Percentiles rank a stretch among this genome's conserved stretches.
Evolutionary conservation across 1,140 invertebrate species (phyloP).

Genomic region (Anoplolepis gracilipes): DNA sequence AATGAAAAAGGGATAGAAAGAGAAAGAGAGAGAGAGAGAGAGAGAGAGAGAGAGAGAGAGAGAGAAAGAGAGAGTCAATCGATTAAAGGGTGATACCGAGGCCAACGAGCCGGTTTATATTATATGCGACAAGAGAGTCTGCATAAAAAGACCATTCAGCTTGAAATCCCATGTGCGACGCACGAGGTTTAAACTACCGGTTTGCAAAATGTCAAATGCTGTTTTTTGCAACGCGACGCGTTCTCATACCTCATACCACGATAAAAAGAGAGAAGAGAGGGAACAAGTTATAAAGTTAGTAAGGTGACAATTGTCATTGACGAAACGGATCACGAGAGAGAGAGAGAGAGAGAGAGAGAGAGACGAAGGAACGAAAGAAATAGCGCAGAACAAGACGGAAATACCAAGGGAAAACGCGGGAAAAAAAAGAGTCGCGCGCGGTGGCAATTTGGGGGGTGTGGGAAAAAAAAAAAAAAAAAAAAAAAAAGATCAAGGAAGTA

Average conservation of each 20-base stretch:
- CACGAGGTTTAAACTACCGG: not conserved
- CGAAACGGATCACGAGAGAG: constrained; percentile 7
- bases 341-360: not conserved
- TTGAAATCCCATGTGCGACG: not conserved
- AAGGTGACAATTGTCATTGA: not conserved
- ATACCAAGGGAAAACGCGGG: not conserved
- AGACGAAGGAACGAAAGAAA: no score
- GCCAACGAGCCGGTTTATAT: not conserved
- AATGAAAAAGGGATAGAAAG: not conserved
- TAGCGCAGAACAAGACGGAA: not conserved
- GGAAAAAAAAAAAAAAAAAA: not conserved
- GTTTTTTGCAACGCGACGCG: not conserved
- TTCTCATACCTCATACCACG: not conserved
- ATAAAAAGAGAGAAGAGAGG: not conserved
- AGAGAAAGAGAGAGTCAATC: not conserved
- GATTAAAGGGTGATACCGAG: constrained; percentile 31
- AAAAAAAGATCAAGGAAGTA: not conserved
- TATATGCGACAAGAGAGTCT: not conserved
- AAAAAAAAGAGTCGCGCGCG: constrained; percentile 4
- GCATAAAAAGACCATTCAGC: not conserved
- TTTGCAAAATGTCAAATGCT: no score
- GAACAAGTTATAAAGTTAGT: not conserved
- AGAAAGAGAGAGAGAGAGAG: not conserved
- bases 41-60: not conserved
- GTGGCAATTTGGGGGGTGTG: not conserved